Base-by-base conservation (phyloP, 2,888 invertebrate genomes). In the Meandrusa payeni region DNA sequence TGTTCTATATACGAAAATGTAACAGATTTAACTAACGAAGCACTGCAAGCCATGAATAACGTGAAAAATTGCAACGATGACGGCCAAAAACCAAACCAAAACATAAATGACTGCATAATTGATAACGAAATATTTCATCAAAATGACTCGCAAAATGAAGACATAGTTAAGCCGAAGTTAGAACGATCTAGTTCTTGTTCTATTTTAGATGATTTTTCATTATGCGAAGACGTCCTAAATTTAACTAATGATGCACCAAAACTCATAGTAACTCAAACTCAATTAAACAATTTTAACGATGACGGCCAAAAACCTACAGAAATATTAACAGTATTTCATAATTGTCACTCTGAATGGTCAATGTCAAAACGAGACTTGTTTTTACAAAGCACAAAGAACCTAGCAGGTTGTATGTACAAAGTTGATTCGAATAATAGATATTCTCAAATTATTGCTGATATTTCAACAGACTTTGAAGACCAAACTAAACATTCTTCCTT, bases 161-260 rank as follows among this genome's bases (percentile, higher is more conserved):
- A 44, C 6, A 22, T n/a, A 15, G 27, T 17, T 41, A 13, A 41
- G 19, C 24, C 51, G 3, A 37, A 31, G 5, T 38, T 63, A 15
- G 46, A 55, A 9, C 51, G 64, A 23, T 59, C 57, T 41, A 57
- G 47, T 7, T 70, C 71, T 4, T 50, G 54, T 33, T 67, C 69
- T 9, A 60, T 70, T 47, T 55, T 70, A 37, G 56, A 60, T 33
- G 58, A 61, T 41, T 51, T 59, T 34, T 42, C 50, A 34, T 4
- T 39, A 31, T 32, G 11, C 37, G 34, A 46, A 26, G 51, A 55
- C 29, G 45, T 20, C 26, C n/a, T n/a, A 45, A 37, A 37, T 23
- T 5, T 5, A 46, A 33, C 3, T 29, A 28, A 28, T 7, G 48
- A n/a, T n/a, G 52, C 9, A 15, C 9, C 11, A 28, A 11, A n/a